Conservation (phyloP, 2,113 vertebrate species). For the Rhipidura dahli region DNA sequence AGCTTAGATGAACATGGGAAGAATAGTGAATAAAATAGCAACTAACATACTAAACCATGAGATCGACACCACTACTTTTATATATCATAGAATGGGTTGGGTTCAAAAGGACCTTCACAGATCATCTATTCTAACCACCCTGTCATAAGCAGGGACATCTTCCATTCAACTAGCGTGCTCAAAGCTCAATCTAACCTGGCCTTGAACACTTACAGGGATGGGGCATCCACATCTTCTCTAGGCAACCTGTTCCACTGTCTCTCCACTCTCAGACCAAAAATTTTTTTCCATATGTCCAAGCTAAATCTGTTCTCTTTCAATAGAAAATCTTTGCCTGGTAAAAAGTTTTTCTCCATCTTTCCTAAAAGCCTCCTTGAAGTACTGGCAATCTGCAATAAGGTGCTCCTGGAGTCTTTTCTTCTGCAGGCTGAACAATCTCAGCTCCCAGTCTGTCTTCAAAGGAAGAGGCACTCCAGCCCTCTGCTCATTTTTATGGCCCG, state of each 20-base stretch:
- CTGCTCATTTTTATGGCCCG: neutral
- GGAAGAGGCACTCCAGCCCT: neutral
- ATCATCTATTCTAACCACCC: neutral
- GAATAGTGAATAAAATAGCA: neutral
- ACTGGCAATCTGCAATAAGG: neutral
- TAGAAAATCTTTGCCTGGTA: neutral
- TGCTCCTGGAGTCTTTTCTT: neutral
- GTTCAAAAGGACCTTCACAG: neutral
- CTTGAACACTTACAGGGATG: neutral
- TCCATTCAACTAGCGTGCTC: neutral
- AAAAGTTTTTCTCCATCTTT: neutral
- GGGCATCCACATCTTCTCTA: neutral
- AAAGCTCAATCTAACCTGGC: neutral
- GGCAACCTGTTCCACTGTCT: neutral
- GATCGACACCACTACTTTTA: neutral
- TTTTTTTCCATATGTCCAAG: neutral
- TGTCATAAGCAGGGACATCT: neutral
- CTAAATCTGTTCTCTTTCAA: neutral
- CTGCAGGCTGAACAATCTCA: neutral
- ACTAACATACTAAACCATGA: neutral
- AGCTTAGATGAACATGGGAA: neutral
- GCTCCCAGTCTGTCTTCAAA: neutral
- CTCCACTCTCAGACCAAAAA: fast-evolving
- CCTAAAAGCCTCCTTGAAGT: neutral
- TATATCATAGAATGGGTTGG: neutral